A percentile compares a stretch with the other conserved stretches of the same genome.
Evolutionary conservation across 2,113 vertebrate species (phyloP).

Genomic region (Rhea americana): DNA sequence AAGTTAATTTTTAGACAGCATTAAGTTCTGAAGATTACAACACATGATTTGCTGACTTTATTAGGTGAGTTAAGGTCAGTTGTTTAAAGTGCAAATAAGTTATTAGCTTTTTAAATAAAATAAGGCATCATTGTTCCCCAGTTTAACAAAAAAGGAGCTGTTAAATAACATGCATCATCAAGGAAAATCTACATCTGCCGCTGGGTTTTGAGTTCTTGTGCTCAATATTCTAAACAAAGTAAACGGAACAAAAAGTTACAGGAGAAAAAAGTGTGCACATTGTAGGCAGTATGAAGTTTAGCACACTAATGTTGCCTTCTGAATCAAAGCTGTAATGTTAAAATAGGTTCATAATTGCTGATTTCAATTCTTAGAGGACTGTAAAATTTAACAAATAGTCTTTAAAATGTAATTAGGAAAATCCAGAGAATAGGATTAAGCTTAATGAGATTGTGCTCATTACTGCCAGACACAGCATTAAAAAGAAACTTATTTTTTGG

Average conservation of each 20-base stretch:
- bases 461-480: background rate
- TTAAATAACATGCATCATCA: background rate
- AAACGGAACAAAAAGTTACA: background rate
- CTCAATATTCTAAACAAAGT: background rate
- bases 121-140: background rate
- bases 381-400: background rate
- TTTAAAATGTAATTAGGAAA: slow-evolving; percentile 38
- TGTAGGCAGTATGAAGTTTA: background rate
- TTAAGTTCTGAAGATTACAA: too few relatives aligned
- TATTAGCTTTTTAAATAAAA: background rate
- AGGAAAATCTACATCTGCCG: background rate
- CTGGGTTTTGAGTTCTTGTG: background rate
- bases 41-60: too few relatives aligned
- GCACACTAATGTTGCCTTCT: background rate
- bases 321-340: background rate
- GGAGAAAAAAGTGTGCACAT: background rate
- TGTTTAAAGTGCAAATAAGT: background rate
- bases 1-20: too few relatives aligned
- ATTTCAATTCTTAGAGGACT: background rate
- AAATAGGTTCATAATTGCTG: background rate
- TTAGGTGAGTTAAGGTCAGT: too few relatives aligned
- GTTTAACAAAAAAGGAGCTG: background rate
- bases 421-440: slow-evolving; percentile 25
- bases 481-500: background rate
- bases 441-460: slow-evolving; percentile 2